Evolutionary conservation across 2,113 vertebrate species (phyloP).

Genomic region (Procavia capensis): DNA sequence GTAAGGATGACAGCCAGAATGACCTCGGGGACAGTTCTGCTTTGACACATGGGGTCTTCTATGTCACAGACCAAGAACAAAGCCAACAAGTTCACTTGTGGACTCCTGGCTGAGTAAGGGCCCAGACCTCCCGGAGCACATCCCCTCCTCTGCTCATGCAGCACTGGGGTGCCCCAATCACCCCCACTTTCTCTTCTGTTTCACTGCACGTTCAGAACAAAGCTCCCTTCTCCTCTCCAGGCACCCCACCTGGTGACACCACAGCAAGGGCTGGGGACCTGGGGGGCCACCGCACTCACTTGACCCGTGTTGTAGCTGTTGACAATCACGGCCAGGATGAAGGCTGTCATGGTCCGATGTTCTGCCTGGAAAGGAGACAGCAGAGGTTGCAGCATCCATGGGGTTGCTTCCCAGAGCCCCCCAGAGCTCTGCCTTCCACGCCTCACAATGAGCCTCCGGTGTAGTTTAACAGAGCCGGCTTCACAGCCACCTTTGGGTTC

Average conservation of each 20-base stretch:
- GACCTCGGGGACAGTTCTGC: background rate
- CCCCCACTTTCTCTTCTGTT: background rate
- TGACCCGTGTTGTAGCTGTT: slow-evolving; percentile 98
- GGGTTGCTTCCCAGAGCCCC: rapidly evolving
- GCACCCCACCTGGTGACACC: no score
- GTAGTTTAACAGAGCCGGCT: rapidly evolving
- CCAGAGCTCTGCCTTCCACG: no score
- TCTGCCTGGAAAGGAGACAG: slow-evolving; percentile 91
- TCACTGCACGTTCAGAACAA: background rate
- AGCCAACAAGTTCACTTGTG: no score
- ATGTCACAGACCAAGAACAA: no score
- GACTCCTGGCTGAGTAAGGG: rapidly evolving
- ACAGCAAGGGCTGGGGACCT: background rate
- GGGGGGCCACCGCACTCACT: slow-evolving; percentile 83
- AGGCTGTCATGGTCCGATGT: slow-evolving; percentile 98
- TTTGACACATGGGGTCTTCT: no score
- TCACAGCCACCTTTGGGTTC: no score
- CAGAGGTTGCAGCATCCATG: no score
- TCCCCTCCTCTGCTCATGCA: background rate
- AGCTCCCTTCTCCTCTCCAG: background rate
- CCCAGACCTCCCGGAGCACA: rapidly evolving
- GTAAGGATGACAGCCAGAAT: background rate
- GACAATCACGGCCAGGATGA: slow-evolving; percentile 98
- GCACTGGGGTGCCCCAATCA: background rate
- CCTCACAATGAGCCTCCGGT: rapidly evolving